Conservation (phyloP, 2,113 vertebrate species). For the Equus quagga region DNA sequence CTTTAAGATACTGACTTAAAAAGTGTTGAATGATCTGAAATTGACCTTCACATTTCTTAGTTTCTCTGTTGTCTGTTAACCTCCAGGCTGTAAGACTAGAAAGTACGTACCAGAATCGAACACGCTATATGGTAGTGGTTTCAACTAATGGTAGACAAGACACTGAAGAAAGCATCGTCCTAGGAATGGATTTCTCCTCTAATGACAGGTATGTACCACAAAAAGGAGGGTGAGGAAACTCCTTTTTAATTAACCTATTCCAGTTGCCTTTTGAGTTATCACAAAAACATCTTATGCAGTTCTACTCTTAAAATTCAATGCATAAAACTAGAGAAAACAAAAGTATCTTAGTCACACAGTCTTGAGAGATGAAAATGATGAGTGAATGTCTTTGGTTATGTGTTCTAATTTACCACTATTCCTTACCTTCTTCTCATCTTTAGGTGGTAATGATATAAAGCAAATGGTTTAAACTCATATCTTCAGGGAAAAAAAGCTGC, state of each 20-base stretch:
- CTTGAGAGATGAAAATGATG: conserved; percentile 23
- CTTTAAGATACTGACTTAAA: conserved; percentile 32
- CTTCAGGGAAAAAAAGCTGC: neutral
- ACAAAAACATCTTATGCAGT: neutral
- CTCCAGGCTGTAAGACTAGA: conserved; percentile 96
- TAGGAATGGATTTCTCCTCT: conserved; percentile 96
- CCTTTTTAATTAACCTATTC: conserved; percentile 50
- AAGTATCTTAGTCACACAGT: neutral
- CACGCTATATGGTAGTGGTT: conserved; percentile 98
- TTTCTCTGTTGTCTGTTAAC: conserved; percentile 60
- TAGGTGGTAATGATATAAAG: conserved; percentile 48
- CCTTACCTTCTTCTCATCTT: neutral
- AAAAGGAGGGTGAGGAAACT: neutral
- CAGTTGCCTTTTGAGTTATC: conserved; percentile 5
- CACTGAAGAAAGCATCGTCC: conserved; percentile 98
- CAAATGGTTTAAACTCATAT: conserved; percentile 12
- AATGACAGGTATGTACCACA: conserved; percentile 92
- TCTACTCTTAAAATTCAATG: conserved; percentile 16
- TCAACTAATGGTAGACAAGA: conserved; percentile 97
- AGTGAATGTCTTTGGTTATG: neutral
- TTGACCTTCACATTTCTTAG: conserved; percentile 32
- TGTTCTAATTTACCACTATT: conserved; percentile 11
- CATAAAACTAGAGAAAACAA: conserved; percentile 26
- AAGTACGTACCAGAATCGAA: conserved; percentile 95
- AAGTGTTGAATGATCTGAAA: conserved; percentile 4